phyloP scores from a whole-genome alignment of 2,888 invertebrate species.

The Desoria tigrina region DNA sequence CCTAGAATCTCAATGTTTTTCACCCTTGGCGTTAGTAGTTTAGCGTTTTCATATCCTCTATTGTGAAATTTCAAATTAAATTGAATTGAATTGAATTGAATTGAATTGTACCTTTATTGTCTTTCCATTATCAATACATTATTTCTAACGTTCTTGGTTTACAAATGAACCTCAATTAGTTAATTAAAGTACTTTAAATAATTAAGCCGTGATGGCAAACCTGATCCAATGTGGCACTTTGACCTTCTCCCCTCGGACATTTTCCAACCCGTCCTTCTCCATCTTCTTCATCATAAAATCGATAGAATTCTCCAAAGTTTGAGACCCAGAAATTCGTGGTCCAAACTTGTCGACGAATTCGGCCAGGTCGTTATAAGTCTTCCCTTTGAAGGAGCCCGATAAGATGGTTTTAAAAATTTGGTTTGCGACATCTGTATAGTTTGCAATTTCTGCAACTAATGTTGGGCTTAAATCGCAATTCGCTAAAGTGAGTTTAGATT shows the following conservation, averaged over 20 bases:
- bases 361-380: constrained; percentile 55
- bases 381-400: constrained; percentile 62
- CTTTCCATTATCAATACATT: too few species aligned
- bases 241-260: constrained; percentile 58
- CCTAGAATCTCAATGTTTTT: constrained; percentile 44
- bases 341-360: constrained; percentile 57
- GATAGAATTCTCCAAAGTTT: constrained; percentile 57
- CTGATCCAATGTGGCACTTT: constrained; percentile 55
- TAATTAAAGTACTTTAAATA: too few species aligned
- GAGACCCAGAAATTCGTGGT: constrained; percentile 56
- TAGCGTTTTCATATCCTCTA: constrained; percentile 44
- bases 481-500: too few species aligned
- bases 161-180: too few species aligned
- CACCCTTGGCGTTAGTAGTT: constrained; percentile 26
- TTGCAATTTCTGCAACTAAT: constrained; percentile 69
- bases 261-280: constrained; percentile 55
- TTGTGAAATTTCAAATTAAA: too few species aligned
- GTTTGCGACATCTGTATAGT: constrained; percentile 61
- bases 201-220: too few species aligned
- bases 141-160: too few species aligned
- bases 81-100: too few species aligned
- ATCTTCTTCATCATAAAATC: constrained; percentile 57
- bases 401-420: constrained; percentile 62
- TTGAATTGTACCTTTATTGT: too few species aligned
- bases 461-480: too few species aligned